phyloP scores from a whole-genome alignment of 1,140 invertebrate genomes.

The Pseudachorutes palmiensis region DNA sequence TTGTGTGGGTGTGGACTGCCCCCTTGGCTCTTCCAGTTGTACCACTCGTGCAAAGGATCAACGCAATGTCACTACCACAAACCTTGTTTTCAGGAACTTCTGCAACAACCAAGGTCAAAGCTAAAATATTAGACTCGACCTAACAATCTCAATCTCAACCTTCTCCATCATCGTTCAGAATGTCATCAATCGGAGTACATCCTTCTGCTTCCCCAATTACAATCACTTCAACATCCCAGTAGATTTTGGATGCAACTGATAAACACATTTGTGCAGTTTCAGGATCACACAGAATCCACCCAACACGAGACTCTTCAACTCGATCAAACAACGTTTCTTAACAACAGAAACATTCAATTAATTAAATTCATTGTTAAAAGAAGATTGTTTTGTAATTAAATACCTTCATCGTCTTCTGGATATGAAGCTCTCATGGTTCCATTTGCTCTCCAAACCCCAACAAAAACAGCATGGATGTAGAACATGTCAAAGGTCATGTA shows the following conservation, averaged over 20 bases:
- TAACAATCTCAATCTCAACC: conserved; percentile 2
- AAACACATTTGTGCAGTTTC: conserved; percentile 19
- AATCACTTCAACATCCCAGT: conserved; percentile 34
- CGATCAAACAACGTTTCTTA: conserved; percentile 18
- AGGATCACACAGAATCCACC: conserved; percentile 30
- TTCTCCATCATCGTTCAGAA: conserved; percentile 22
- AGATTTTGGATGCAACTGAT: conserved; percentile 21
- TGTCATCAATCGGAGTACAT: conserved; percentile 21
- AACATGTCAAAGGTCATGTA: conserved; percentile 22
- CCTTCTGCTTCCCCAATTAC: conserved; percentile 14
- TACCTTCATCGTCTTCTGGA: conserved; percentile 32
- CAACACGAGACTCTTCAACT: conserved; percentile 19
- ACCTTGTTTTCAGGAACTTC: background rate
- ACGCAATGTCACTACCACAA: conserved; percentile 17
- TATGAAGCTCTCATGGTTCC: conserved; percentile 32
- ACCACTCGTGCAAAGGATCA: conserved; percentile 30
- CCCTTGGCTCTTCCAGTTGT: conserved; percentile 33
- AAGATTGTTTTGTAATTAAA: background rate
- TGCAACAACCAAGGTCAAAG: too few species aligned
- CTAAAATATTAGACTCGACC: conserved; percentile 6
- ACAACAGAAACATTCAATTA: background rate
- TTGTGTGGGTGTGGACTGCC: conserved; percentile 25
- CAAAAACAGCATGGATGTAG: conserved; percentile 21
- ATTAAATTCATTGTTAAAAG: background rate
- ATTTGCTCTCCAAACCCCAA: conserved; percentile 35